Evolutionary conservation across 2,113 vertebrate species (phyloP).

Genomic region (Phalacrocorax aristotelis): DNA sequence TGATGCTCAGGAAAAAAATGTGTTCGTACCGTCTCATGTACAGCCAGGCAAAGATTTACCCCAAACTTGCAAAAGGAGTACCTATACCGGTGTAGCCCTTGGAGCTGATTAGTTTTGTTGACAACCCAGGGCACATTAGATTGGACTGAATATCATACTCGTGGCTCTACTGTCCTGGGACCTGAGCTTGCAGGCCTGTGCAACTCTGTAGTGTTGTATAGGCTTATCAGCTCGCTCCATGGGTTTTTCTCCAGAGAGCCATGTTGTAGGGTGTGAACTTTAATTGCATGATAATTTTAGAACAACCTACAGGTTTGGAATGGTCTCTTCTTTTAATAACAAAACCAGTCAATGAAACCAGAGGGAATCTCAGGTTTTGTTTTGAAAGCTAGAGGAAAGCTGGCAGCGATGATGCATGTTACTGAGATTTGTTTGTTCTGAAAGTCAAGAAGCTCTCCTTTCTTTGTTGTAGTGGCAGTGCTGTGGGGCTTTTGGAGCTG

Average conservation of each 20-base stretch:
- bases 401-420: background rate
- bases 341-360: background rate
- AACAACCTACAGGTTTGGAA: background rate
- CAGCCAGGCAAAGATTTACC: background rate
- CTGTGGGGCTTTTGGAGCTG: slow-evolving; percentile 93
- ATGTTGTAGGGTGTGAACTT: background rate
- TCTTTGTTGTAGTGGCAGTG: slow-evolving; percentile 89
- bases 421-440: background rate
- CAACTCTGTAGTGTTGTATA: background rate
- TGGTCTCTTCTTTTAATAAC: background rate
- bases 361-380: background rate
- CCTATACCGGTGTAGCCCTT: background rate
- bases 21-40: background rate
- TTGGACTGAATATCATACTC: background rate
- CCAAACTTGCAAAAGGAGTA: background rate
- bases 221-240: background rate
- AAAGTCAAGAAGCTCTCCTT: background rate
- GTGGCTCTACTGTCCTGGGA: background rate
- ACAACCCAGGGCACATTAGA: background rate
- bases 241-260: background rate
- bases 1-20: background rate
- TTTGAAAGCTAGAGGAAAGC: background rate
- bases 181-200: background rate
- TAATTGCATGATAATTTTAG: background rate
- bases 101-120: background rate